Conservation (phyloP, 2,113 vertebrate genomes). For the Marmota flaviventris region DNA sequence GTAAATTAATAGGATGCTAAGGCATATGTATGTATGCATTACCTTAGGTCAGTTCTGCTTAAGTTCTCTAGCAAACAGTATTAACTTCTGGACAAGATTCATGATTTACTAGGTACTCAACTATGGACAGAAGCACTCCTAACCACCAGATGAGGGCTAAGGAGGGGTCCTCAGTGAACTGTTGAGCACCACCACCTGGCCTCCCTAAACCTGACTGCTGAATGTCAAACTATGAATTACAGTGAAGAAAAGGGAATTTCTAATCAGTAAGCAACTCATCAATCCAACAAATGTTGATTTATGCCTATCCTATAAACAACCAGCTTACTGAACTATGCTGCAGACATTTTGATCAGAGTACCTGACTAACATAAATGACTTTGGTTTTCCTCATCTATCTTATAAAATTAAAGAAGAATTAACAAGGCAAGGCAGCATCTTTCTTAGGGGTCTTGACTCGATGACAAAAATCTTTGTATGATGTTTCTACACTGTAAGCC, state of each 20-base stretch:
- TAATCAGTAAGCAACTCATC: slow-evolving; percentile 84
- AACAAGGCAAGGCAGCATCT: slow-evolving; percentile 38
- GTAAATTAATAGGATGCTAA: slow-evolving; percentile 22
- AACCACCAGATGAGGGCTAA: slow-evolving; percentile 84
- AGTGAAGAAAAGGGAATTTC: slow-evolving; percentile 57
- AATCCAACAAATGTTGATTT: slow-evolving; percentile 78
- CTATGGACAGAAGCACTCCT: slow-evolving; percentile 87
- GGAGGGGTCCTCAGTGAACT: slow-evolving; percentile 59
- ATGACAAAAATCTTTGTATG: not conserved
- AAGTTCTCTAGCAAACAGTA: slow-evolving; percentile 88
- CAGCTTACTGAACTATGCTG: slow-evolving; percentile 75
- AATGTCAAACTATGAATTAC: slow-evolving; percentile 73
- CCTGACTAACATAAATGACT: slow-evolving; percentile 80
- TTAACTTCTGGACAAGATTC: slow-evolving; percentile 88
- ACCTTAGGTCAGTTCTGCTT: slow-evolving; percentile 83
- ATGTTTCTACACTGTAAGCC: slow-evolving; percentile 45
- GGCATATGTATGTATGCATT: slow-evolving; percentile 86
- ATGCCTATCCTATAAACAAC: slow-evolving; percentile 85
- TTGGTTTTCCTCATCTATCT: slow-evolving; percentile 78
- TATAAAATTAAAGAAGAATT: slow-evolving; percentile 64
- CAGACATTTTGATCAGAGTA: slow-evolving; percentile 61
- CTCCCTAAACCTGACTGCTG: slow-evolving; percentile 71
- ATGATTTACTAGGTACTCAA: slow-evolving; percentile 89
- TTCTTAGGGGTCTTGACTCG: slow-evolving; percentile 12
- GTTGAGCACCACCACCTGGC: slow-evolving; percentile 81